Evolutionary conservation across 2,888 invertebrate species (phyloP).

Genomic region (Oxystoma pomonae): DNA sequence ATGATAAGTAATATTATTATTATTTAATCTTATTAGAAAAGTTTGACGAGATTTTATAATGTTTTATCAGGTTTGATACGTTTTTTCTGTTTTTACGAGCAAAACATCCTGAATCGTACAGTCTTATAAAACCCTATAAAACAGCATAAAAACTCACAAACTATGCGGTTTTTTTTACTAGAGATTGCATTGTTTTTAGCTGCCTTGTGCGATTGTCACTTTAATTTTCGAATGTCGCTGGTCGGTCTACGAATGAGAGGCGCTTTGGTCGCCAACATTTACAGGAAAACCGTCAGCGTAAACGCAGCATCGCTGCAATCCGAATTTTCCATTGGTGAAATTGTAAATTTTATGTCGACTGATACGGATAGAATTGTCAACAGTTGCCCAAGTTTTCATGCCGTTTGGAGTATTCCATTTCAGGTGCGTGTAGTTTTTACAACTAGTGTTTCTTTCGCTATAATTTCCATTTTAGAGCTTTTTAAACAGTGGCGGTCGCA

Average conservation of each 20-base stretch:
- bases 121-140: too few relatives aligned
- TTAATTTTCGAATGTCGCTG: constrained; percentile 81
- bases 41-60: too few relatives aligned
- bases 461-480: too few relatives aligned
- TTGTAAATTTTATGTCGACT: constrained; percentile 95
- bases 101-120: too few relatives aligned
- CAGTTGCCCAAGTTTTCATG: constrained; percentile 94
- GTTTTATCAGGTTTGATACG: too few relatives aligned
- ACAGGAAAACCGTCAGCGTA: constrained; percentile 63
- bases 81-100: too few relatives aligned
- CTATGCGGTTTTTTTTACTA: too few relatives aligned
- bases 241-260: constrained; percentile 84
- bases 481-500: too few relatives aligned
- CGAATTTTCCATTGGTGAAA: constrained; percentile 70
- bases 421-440: constrained; percentile 54
- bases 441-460: neutral
- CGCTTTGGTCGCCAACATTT: constrained; percentile 77
- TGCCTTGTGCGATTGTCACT: constrained; percentile 81
- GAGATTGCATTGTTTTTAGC: too few relatives aligned
- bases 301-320: constrained; percentile 41
- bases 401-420: constrained; percentile 94
- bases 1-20: constrained; percentile 58
- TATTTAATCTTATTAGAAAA: too few relatives aligned
- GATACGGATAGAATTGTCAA: constrained; percentile 94
- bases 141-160: too few relatives aligned